Percentiles rank a stretch among this genome's conserved stretches.
phyloP scores from a whole-genome alignment of 2,113 vertebrate species.

The Podarcis raffonei region DNA sequence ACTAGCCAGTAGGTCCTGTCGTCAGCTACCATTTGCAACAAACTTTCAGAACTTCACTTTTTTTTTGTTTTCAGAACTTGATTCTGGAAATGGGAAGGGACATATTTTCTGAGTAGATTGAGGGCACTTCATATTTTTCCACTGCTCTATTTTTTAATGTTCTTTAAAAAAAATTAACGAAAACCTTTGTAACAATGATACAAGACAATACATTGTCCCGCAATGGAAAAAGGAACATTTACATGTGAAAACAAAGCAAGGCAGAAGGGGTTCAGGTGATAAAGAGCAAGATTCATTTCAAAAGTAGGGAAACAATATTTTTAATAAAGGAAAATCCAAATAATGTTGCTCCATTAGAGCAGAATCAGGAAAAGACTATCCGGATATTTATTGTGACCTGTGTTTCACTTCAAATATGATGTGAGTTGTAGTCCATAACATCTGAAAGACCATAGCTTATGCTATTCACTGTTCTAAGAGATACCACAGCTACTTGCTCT shows the following conservation, averaged over 20 bases:
- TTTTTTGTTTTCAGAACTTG: neutral
- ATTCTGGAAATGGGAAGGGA: neutral
- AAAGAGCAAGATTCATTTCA: neutral
- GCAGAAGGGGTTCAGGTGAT: neutral
- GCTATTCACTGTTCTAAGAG: rapidly evolving
- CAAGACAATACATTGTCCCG: neutral
- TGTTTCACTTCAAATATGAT: too few relatives aligned
- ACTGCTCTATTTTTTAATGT: neutral
- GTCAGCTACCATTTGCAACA: neutral
- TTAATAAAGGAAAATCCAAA: neutral
- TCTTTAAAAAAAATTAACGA: neutral
- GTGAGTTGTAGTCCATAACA: too few relatives aligned
- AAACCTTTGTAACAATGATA: neutral
- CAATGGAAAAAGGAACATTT: neutral
- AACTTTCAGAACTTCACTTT: neutral
- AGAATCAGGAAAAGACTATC: neutral
- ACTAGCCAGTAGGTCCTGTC: neutral
- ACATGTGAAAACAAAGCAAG: neutral
- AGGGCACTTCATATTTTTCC: neutral
- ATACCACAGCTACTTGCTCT: neutral
- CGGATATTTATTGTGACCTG: too few relatives aligned
- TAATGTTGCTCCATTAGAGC: neutral
- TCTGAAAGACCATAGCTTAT: too few relatives aligned
- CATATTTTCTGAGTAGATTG: neutral
- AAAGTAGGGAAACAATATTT: neutral